These are phyloP conservation scores for Achlya flavicornis DNA, from an alignment of 2,888 invertebrate genomes.

Conservation along the genomic window DNA sequence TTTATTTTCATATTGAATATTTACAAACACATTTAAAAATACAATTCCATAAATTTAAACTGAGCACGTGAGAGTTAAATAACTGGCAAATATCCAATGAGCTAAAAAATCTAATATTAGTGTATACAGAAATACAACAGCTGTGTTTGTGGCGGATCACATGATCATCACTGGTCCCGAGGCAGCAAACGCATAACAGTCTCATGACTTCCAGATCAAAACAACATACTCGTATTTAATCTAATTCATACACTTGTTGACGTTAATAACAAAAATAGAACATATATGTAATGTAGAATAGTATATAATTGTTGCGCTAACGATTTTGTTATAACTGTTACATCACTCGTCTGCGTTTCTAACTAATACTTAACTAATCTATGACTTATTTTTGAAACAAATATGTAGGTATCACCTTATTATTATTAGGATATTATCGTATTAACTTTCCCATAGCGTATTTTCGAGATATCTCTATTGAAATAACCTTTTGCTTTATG, in stretches of 20 bases:
- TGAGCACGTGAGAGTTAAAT: slow-evolving; percentile 61
- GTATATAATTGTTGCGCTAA: not conserved
- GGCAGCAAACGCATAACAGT: slow-evolving; percentile 32
- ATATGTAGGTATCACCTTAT: too few species aligned
- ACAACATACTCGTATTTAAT: not conserved
- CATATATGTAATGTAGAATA: not conserved
- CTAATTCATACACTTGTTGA: slow-evolving; percentile 1
- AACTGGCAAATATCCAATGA: slow-evolving; percentile 73
- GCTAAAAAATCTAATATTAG: slow-evolving; percentile 81
- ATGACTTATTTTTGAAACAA: not conserved
- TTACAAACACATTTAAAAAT: slow-evolving; percentile 28
- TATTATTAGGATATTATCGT: too few species aligned
- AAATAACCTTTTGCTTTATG: slow-evolving; percentile 69
- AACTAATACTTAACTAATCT: too few species aligned
- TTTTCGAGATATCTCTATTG: slow-evolving; percentile 26
- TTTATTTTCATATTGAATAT: too few species aligned
- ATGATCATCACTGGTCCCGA: slow-evolving; percentile 64
- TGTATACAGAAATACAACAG: slow-evolving; percentile 71
- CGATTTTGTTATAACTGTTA: not conserved
- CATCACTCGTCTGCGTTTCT: too few species aligned
- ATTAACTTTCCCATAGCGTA: not conserved
- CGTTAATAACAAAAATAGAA: not conserved
- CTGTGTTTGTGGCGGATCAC: slow-evolving; percentile 69
- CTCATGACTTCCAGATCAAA: slow-evolving; percentile 37
- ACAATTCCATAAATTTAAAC: slow-evolving; percentile 51